A percentile compares a stretch with the other conserved stretches of the same genome.
Conservation (phyloP, 2,888 invertebrate genomes). For the Portevinia maculata region DNA sequence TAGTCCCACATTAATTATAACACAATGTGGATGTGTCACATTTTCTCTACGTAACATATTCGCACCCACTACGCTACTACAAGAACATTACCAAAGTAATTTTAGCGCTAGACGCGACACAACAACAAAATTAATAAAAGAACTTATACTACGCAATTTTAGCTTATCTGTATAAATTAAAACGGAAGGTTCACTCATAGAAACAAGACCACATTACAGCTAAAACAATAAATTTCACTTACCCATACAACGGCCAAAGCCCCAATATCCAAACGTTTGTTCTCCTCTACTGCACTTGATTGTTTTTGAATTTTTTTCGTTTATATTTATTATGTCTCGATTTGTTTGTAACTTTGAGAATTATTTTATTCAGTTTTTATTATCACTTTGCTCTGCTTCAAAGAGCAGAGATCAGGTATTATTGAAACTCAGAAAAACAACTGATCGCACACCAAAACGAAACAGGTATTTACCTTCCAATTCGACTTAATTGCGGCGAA, state of each 20-base stretch:
- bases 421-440: constrained; percentile 16
- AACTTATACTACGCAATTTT: constrained; percentile 37
- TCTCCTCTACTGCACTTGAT: constrained; percentile 72
- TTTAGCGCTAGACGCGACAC: not conserved
- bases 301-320: constrained; percentile 30
- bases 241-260: constrained; percentile 85
- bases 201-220: constrained; percentile 83
- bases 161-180: not conserved
- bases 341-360: constrained; percentile 7
- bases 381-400: constrained; percentile 18
- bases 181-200: constrained; percentile 1
- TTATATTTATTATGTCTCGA: constrained; percentile 26
- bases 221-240: constrained; percentile 81
- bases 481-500: constrained; percentile 46
- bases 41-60: not conserved
- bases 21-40: no score
- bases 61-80: no score
- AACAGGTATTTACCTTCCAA: no score
- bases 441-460: constrained; percentile 20
- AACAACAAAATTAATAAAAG: not conserved
- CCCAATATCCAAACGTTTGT: constrained; percentile 80
- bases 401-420: constrained; percentile 39
- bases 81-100: no score
- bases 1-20: no score
- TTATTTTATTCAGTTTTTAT: constrained; percentile 4